Evolutionary conservation across 2,797 vertebrate species (phyloP).

Genomic region (Pteronotus mesoamericanus): DNA sequence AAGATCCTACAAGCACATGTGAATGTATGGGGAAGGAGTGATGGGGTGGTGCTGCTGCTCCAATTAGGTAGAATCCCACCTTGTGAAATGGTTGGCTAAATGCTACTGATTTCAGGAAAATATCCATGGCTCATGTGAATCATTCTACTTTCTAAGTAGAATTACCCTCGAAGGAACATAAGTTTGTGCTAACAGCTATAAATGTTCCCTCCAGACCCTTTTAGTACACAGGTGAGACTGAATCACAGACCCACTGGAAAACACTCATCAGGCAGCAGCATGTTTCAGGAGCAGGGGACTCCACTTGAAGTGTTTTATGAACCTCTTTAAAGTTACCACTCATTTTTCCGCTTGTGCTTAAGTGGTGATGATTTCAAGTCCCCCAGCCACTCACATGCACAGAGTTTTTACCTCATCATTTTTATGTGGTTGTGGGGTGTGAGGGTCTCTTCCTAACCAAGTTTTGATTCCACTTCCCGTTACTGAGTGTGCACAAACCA

Average conservation of each 20-base stretch:
- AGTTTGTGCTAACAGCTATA: constrained; percentile 41
- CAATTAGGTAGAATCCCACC: not conserved
- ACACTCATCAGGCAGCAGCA: constrained; percentile 8
- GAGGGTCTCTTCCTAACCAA: not conserved
- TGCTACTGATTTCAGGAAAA: not conserved
- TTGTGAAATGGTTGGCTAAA: not conserved
- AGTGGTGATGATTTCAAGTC: not conserved
- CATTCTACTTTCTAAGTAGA: constrained; percentile 40
- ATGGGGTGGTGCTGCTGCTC: not conserved
- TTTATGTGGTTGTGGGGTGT: not conserved
- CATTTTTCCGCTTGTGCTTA: constrained; percentile 45
- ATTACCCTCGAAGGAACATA: constrained; percentile 52
- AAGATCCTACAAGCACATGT: not conserved
- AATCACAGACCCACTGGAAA: constrained; percentile 68
- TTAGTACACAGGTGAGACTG: constrained; percentile 50
- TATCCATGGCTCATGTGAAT: constrained; percentile 7
- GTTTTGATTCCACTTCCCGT: not conserved
- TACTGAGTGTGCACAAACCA: not conserved
- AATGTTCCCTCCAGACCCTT: constrained; percentile 39
- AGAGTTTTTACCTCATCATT: not conserved
- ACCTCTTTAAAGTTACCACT: constrained; percentile 29
- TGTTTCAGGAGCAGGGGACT: constrained; percentile 30
- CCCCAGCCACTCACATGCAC: not conserved
- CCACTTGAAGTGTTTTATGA: not conserved
- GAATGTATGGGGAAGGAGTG: not conserved